Evolutionary conservation across 1,140 invertebrate genomes (phyloP).

Genomic region (Bombus vancouverensis): DNA sequence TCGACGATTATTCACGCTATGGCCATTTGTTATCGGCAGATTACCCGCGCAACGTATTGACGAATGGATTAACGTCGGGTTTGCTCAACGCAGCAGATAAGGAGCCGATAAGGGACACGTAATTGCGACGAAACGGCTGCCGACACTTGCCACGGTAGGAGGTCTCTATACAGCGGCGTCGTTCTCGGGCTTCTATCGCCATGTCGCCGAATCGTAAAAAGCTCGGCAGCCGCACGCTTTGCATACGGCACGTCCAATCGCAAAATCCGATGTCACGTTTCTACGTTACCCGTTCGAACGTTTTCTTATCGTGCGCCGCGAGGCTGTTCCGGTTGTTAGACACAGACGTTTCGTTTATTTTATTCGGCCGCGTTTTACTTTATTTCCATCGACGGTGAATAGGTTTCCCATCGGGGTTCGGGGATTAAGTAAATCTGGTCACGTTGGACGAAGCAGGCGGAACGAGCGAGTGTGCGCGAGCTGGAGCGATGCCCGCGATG

Average conservation of each 20-base stretch:
- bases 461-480: neutral
- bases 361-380: constrained; percentile 24
- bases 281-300: constrained; percentile 2
- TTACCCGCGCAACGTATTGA: constrained; percentile 59
- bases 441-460: constrained; percentile 18
- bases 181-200: constrained; percentile 43
- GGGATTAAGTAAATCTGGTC: constrained; percentile 43
- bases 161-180: constrained; percentile 60
- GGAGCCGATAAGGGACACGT: constrained; percentile 61
- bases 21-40: constrained; percentile 51
- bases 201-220: constrained; percentile 58
- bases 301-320: constrained; percentile 38
- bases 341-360: constrained; percentile 5
- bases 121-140: constrained; percentile 57
- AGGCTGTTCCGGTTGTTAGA: constrained; percentile 43
- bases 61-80: constrained; percentile 63
- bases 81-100: constrained; percentile 64
- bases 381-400: neutral
- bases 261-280: constrained; percentile 68
- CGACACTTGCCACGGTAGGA: constrained; percentile 54
- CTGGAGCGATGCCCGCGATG: constrained; percentile 4
- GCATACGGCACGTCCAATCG: constrained; percentile 72
- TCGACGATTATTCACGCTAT: constrained; percentile 59
- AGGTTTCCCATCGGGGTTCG: constrained; percentile 7
- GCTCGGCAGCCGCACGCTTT: constrained; percentile 40